phyloP scores from a whole-genome alignment of 2,888 invertebrate species.

The Hirtodrosophila duncani region DNA sequence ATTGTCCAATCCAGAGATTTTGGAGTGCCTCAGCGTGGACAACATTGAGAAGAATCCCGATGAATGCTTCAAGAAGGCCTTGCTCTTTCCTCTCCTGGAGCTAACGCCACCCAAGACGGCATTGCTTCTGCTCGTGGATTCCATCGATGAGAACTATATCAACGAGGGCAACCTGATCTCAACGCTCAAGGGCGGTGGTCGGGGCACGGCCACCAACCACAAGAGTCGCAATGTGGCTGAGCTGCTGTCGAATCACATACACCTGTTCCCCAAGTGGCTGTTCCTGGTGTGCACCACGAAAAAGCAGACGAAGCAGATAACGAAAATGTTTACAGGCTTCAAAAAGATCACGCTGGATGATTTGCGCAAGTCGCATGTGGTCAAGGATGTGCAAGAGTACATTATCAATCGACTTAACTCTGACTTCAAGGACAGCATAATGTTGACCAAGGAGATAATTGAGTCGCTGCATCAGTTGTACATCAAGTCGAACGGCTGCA shows the following conservation, averaged over 20 bases:
- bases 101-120: conserved; percentile 92
- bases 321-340: conserved; percentile 91
- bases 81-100: conserved; percentile 91
- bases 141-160: conserved; percentile 89
- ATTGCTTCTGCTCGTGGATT: conserved; percentile 92
- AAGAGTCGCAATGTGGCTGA: conserved; percentile 86
- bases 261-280: conserved; percentile 95
- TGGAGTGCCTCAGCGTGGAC: conserved; percentile 87
- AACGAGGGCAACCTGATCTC: conserved; percentile 80
- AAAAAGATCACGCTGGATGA: conserved; percentile 95
- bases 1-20: conserved; percentile 88
- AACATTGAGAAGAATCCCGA: conserved; percentile 93
- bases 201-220: conserved; percentile 72
- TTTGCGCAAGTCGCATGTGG: conserved; percentile 91
- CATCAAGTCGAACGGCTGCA: conserved; percentile 96
- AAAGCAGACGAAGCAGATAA: conserved; percentile 89
- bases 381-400: conserved; percentile 96
- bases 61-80: conserved; percentile 92
- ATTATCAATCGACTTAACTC: conserved; percentile 93
- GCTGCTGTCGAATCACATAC: conserved; percentile 91
- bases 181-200: conserved; percentile 78
- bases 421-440: conserved; percentile 90
- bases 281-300: conserved; percentile 92
- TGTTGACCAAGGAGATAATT: conserved; percentile 93
- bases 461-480: conserved; percentile 96